Base-by-base conservation (phyloP, 2,888 invertebrate genomes). In the Microctonus aethiopoides region DNA sequence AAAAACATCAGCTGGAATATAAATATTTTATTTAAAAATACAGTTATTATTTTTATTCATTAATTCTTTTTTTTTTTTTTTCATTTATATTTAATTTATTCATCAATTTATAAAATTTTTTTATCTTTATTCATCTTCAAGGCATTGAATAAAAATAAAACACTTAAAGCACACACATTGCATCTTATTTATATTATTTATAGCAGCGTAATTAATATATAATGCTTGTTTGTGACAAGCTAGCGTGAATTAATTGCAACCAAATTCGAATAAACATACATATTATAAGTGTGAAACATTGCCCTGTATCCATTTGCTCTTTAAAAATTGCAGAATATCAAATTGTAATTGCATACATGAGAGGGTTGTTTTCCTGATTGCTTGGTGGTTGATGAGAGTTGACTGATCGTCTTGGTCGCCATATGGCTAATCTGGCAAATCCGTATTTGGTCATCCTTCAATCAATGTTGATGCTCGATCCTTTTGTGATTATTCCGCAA, bases 331-430 rank as follows among this genome's bases (percentile, higher is more conserved):
- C 51, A 66, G 65, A 39, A 34, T 62, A 59, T 63, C 57, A 71
- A 71, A 71, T 71, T 72, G 67, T 71, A 65, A 60, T 76, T 75
- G 77, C 85, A 79, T 86, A 86, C 86, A 86, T 86, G 78, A 86
- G 83, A 70, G 86, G 86, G 80, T 86, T 86, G 84, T 84, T 86
- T 77, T 86, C 86, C 84, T 85, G 86, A 78, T 82, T 83, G 81
- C 81, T 83, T 62, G 80, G 74, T 46, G 84, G 82, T 70, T 85
- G 86, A 51, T n/a, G n/a, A n/a, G 83, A 80, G 61, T 80, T 78
- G 71, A 81, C 77, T 70, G 86, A 84, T 39, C 86, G 79, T 69
- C 86, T 78, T 68, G 85, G 80, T 52, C 86, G 82, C 86, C 86
- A 86, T 65, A 85, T 76, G 41, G 84, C 83, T 72, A 86, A 73